phyloP scores from a whole-genome alignment of 2,888 invertebrate species.

The Apodemia duryi region DNA sequence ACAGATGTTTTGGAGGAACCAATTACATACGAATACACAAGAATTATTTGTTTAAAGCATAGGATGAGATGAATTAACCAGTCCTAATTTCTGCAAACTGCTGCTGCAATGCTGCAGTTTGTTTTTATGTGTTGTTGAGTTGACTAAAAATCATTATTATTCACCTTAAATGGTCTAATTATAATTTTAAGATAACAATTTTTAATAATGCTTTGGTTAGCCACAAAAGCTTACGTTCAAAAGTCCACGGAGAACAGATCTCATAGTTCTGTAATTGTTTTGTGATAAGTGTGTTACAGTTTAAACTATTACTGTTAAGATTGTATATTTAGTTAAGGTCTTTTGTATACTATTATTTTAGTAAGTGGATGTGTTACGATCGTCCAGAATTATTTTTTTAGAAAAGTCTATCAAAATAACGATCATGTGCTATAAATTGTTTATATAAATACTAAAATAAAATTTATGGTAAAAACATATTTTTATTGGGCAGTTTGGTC shows the following conservation, averaged over 20 bases:
- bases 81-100: no score
- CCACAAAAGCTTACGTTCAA: neutral
- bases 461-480: neutral
- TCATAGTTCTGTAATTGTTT: slow-evolving; percentile 4
- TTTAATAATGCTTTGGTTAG: neutral
- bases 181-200: neutral
- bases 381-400: neutral
- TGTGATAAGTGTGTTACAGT: slow-evolving; percentile 2
- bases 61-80: no score
- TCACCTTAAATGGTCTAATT: no score
- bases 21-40: no score
- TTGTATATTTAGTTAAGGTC: slow-evolving; percentile 1
- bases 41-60: no score
- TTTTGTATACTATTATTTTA: slow-evolving; percentile 9
- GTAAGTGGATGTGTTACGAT: neutral
- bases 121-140: no score
- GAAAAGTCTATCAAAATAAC: neutral
- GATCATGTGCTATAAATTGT: neutral
- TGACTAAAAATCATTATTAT: no score
- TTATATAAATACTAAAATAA: neutral
- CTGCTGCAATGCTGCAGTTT: no score
- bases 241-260: slow-evolving; percentile 9
- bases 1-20: no score
- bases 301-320: neutral
- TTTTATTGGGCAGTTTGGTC: neutral